These are phyloP conservation scores for Nemopilema nomurai DNA, from an alignment of 30 jellyfish, hydroid and myxozoan genomes.

Conservation along the genomic window DNA sequence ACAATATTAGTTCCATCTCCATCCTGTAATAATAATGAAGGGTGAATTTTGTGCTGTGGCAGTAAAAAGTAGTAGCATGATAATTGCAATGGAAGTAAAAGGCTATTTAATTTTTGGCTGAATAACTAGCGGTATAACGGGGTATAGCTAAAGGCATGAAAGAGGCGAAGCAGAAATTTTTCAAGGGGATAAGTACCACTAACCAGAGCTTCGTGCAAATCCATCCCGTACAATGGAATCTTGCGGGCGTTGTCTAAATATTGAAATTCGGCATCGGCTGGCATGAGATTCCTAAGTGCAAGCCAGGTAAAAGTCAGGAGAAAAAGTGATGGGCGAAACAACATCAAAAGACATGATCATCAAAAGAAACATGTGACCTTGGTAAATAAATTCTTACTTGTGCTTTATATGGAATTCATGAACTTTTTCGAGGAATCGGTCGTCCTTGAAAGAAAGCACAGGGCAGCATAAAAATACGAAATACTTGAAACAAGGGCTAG, in stretches of 20 bases:
- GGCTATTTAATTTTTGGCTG: no score
- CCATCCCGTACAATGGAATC: conserved; percentile 66
- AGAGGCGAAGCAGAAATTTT: not conserved
- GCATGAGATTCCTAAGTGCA: conserved; percentile 43
- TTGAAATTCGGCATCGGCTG: conserved; percentile 69
- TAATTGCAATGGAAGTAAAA: no score
- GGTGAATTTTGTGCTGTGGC: not conserved
- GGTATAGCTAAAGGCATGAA: no score
- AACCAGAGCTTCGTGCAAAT: conserved; percentile 53
- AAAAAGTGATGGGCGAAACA: not conserved
- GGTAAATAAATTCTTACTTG: conserved; percentile 40
- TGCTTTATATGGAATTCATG: conserved; percentile 69
- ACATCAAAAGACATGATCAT: not conserved
- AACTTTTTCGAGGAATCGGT: conserved; percentile 53
- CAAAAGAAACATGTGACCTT: not conserved
- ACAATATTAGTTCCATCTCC: conserved; percentile 55
- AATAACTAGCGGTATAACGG: no score
- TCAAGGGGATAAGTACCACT: conserved; percentile 6
- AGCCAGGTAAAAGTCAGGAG: not conserved
- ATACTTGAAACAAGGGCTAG: no score
- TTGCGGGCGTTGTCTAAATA: conserved; percentile 67
- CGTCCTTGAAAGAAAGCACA: conserved; percentile 11
- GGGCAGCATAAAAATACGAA: no score
- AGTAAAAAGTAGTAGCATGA: not conserved
- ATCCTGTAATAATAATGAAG: conserved; percentile 34